Percentiles rank a stretch among this genome's conserved stretches.
Evolutionary conservation across 2,113 vertebrate species (phyloP).

Genomic region (Labrus mixtus): DNA sequence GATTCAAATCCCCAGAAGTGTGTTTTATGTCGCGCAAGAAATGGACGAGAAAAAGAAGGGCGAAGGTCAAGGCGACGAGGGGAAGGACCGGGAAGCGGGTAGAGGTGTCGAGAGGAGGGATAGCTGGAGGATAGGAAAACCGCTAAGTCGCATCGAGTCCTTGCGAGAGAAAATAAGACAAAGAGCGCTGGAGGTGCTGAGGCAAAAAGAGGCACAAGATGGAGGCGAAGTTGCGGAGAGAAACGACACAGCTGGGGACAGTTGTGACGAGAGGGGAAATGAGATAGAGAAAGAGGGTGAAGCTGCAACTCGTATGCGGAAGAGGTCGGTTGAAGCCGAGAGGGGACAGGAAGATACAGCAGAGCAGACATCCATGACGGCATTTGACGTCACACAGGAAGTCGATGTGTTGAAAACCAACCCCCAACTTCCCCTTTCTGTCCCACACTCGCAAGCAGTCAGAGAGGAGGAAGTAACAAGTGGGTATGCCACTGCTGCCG

Average conservation of each 20-base stretch:
- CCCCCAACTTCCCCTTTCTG: slow-evolving; percentile 84
- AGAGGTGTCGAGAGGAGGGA: slow-evolving; percentile 69
- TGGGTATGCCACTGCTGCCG: slow-evolving; percentile 10
- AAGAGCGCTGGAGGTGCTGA: slow-evolving; percentile 63
- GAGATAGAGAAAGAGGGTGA: slow-evolving; percentile 51
- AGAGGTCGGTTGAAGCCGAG: slow-evolving; percentile 47
- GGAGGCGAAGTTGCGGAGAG: slow-evolving; percentile 35
- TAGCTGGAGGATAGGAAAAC: slow-evolving; percentile 79
- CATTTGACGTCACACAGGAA: slow-evolving; percentile 80
- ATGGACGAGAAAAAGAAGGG: slow-evolving; percentile 44
- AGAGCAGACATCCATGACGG: slow-evolving; percentile 55
- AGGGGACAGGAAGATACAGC: slow-evolving; percentile 71
- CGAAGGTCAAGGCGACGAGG: slow-evolving; percentile 32
- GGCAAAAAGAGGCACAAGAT: slow-evolving; percentile 38
- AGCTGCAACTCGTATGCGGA: slow-evolving; percentile 41
- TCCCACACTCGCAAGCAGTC: slow-evolving; percentile 50
- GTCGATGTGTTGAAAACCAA: slow-evolving; percentile 70
- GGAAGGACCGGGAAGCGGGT: slow-evolving; percentile 48
- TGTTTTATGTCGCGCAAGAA: slow-evolving; percentile 80
- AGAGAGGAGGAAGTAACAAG: slow-evolving; percentile 70
- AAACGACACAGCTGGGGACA: slow-evolving; percentile 8
- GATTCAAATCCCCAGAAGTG: slow-evolving; percentile 76
- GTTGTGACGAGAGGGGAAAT: slow-evolving; percentile 28
- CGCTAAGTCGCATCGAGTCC: slow-evolving; percentile 81
- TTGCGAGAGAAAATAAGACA: slow-evolving; percentile 78